Percentiles rank a stretch among this genome's conserved stretches.
Evolutionary conservation across 2,888 invertebrate species (phyloP).

Genomic region (Dromius quadrimaculatus): DNA sequence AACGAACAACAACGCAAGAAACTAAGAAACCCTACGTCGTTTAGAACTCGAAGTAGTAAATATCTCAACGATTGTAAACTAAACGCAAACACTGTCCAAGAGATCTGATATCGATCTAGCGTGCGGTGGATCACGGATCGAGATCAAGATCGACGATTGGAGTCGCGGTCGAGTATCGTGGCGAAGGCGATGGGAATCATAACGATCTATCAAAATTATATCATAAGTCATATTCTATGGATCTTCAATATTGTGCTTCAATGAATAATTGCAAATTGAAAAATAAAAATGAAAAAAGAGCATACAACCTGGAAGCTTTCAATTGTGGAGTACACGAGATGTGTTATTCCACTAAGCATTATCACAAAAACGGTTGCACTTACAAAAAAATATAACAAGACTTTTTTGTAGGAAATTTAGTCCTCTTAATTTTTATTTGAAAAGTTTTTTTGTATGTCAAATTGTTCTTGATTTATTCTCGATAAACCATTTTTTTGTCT

Average conservation of each 20-base stretch:
- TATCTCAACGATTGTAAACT: slow-evolving; percentile 29
- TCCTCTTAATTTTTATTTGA: too few relatives aligned
- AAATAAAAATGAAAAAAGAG: slow-evolving; percentile 4
- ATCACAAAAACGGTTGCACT: too few relatives aligned
- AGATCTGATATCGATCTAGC: slow-evolving; percentile 33
- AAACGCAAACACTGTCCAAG: slow-evolving; percentile 29
- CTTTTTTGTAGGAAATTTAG: too few relatives aligned
- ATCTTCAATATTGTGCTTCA: not conserved
- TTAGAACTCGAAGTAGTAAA: slow-evolving; percentile 18
- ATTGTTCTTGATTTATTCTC: too few relatives aligned
- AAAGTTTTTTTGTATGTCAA: too few relatives aligned
- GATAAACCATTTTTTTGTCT: too few relatives aligned
- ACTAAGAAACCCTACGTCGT: slow-evolving; percentile 26
- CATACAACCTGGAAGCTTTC: too few relatives aligned
- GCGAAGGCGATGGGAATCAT: slow-evolving; percentile 2
- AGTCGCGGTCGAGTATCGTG: too few relatives aligned
- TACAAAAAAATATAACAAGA: too few relatives aligned
- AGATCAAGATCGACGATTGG: slow-evolving; percentile 24
- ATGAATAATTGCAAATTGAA: not conserved
- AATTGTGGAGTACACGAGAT: too few relatives aligned
- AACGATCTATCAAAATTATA: not conserved
- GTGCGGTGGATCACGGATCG: slow-evolving; percentile 28
- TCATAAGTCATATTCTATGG: not conserved
- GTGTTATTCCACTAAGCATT: too few relatives aligned
- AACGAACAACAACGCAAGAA: slow-evolving; percentile 9